Conservation (phyloP, 2,797 vertebrate genomes). For the Pangasius mekongensis region DNA sequence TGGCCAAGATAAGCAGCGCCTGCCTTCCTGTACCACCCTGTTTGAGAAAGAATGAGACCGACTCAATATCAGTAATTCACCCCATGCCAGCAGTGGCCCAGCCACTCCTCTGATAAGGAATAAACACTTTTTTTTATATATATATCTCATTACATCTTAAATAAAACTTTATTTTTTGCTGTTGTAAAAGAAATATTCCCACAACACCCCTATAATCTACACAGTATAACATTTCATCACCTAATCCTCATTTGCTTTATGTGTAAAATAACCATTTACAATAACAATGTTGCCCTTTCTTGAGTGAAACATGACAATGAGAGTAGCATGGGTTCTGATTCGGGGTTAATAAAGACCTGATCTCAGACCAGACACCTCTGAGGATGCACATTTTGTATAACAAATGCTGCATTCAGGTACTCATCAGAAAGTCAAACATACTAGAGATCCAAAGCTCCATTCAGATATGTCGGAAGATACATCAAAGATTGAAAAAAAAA, state of each 20-base stretch:
- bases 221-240: slow-evolving; percentile 71
- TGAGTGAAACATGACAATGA: neutral
- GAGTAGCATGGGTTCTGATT: slow-evolving; percentile 1
- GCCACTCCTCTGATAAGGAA: neutral
- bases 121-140: neutral
- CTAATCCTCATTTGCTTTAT: slow-evolving; percentile 70
- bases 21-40: slow-evolving; percentile 46
- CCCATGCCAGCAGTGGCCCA: neutral
- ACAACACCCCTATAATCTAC: slow-evolving; percentile 77
- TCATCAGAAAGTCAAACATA: slow-evolving; percentile 6
- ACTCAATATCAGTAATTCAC: neutral
- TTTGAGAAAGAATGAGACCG: slow-evolving; percentile 21
- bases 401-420: slow-evolving; percentile 21
- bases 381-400: slow-evolving; percentile 13
- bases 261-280: slow-evolving; percentile 70
- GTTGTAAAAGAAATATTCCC: slow-evolving; percentile 72
- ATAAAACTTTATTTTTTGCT: slow-evolving; percentile 57
- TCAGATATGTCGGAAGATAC: neutral
- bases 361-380: slow-evolving; percentile 26
- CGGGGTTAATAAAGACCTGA: slow-evolving; percentile 7
- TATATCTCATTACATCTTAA: slow-evolving; percentile 42
- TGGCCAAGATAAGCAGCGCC: slow-evolving; percentile 29
- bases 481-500: neutral
- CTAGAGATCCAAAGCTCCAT: slow-evolving; percentile 13
- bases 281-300: slow-evolving; percentile 18